Evolutionary conservation across 1,140 invertebrate genomes (phyloP).

Genomic region (Paracyclopina nana): DNA sequence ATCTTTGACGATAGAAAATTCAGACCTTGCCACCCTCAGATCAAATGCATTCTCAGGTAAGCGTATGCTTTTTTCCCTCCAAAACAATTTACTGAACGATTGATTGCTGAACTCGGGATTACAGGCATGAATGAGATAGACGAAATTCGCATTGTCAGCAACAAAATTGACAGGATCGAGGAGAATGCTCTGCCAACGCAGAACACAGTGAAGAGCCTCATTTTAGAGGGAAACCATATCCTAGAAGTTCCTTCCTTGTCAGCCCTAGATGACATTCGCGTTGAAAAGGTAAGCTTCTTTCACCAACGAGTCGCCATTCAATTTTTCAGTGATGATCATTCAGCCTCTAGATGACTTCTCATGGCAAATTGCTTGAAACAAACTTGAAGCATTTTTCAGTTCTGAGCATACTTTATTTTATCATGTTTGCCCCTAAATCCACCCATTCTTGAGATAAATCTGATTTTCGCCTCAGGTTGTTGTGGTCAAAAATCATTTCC

Average conservation of each 20-base stretch:
- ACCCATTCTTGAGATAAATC: too few species aligned
- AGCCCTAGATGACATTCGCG: neutral
- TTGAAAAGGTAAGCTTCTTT: neutral
- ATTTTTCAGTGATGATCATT: too few species aligned
- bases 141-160: neutral
- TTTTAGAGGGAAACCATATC: neutral
- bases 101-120: too few species aligned
- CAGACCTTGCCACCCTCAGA: neutral
- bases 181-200: neutral
- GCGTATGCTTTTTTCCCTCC: too few species aligned
- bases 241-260: neutral
- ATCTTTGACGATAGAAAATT: constrained; percentile 4
- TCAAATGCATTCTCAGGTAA: neutral
- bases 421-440: too few species aligned
- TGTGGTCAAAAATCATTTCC: constrained; percentile 6
- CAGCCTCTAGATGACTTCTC: too few species aligned
- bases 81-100: too few species aligned
- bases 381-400: too few species aligned
- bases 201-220: neutral
- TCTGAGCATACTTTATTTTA: too few species aligned
- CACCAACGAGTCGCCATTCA: neutral
- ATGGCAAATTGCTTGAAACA: too few species aligned
- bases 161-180: constrained; percentile 6
- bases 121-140: neutral
- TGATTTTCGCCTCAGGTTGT: neutral